These are phyloP conservation scores for Sternotherus odoratus DNA, from an alignment of 2,797 vertebrate species.

Conservation along the genomic window DNA sequence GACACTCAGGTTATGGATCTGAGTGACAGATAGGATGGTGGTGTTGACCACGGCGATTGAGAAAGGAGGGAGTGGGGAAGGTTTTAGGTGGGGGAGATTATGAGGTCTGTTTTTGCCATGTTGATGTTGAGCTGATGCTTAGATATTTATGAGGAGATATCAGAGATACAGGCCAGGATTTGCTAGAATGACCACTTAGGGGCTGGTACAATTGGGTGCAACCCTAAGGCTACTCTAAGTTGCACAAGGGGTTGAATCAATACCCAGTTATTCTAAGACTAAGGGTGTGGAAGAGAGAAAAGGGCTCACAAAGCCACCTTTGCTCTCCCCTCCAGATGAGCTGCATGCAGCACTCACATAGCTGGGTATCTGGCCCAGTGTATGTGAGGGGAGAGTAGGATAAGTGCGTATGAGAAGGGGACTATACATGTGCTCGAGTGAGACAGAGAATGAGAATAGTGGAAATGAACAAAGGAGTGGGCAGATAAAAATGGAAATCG, in stretches of 20 bases:
- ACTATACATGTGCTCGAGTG: neutral
- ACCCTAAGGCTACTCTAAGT: neutral
- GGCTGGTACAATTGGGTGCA: neutral
- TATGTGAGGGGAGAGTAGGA: neutral
- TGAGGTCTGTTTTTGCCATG: neutral
- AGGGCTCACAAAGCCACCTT: neutral
- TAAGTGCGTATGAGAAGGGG: neutral
- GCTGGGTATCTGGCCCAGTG: neutral
- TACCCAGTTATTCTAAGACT: neutral
- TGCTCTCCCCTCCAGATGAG: neutral
- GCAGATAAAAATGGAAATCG: neutral
- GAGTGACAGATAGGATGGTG: neutral
- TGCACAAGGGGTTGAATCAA: neutral
- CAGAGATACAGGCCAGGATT: neutral
- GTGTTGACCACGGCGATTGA: neutral
- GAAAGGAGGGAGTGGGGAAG: neutral
- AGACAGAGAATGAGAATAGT: neutral
- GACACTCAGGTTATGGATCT: neutral
- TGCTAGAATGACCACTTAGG: neutral
- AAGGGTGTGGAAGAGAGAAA: neutral
- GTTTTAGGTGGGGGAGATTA: neutral
- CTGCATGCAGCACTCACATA: neutral
- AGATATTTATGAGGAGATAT: neutral
- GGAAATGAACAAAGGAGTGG: neutral
- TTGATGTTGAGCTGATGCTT: neutral